Base-by-base conservation (phyloP, 2,888 invertebrate species). In the Cephus pulcher region DNA sequence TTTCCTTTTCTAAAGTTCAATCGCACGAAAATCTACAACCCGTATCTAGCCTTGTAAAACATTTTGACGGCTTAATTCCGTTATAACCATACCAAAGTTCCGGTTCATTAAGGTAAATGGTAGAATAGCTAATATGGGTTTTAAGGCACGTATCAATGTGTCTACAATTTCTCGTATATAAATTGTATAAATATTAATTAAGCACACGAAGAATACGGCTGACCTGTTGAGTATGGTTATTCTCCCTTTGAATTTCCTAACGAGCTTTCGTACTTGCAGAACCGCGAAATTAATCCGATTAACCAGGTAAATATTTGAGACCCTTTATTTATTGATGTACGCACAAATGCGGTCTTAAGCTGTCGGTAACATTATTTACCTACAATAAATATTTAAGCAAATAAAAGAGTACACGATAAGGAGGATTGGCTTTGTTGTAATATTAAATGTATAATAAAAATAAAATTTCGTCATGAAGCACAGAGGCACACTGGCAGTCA, bases 251-350 rank as follows among this genome's bases (percentile, higher is more conserved):
- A 15, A 56, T 56, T 56, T 56, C 23, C 40, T 56, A 56, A 56
- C 15, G 40, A 56, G 40, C 40, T 23, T 56, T 56, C 23, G 4
- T 56, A 56, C 23, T 56, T 56, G 6, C 40, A 9, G 34, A 15
- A 30, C 56, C 75, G 23, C 30, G 40, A 78, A 80, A 81, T 82
- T 80, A 83, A 83, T 81, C 81, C 79, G 76, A 75, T 82, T 82
- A 79, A 37, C n/a, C 35, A 56, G 76, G 83, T 81, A 80, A 82
- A 83, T 83, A 15, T 78, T 81, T 76, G 30, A 70, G 70, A 56
- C 40, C 40, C 40, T 56, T 56, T 56, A 56, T 56, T 23, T 56
- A 56, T 56, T 56, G 40, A 56, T 56, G 23, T 56, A 9, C 40
- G 40, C 23, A 56, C 40, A 23, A 56, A 23, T 56, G 40, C 40